phyloP scores from a whole-genome alignment of 2,888 invertebrate species.

The Stramonita haemastoma region DNA sequence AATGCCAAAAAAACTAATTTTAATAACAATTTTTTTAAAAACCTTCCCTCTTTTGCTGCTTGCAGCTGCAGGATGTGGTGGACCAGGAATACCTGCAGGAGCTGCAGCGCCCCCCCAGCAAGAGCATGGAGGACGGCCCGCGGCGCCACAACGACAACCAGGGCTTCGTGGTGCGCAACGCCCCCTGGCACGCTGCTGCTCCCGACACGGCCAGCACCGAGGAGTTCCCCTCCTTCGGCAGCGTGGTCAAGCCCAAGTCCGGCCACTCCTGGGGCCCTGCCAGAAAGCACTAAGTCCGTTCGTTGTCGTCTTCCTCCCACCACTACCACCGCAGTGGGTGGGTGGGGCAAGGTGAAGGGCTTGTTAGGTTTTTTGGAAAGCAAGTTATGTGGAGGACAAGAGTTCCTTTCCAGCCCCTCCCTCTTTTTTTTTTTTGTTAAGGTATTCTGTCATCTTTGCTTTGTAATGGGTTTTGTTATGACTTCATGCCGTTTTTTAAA shows the following conservation, averaged over 20 bases:
- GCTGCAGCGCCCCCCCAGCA: slow-evolving; percentile 72
- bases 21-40: neutral
- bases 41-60: neutral
- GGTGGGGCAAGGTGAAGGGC: neutral
- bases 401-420: too few species aligned
- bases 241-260: slow-evolving; percentile 62
- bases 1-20: neutral
- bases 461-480: too few species aligned
- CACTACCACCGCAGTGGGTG: neutral
- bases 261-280: slow-evolving; percentile 67
- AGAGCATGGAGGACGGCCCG: slow-evolving; percentile 37
- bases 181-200: slow-evolving; percentile 73
- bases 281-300: slow-evolving; percentile 17
- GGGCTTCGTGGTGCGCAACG: slow-evolving; percentile 75
- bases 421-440: too few species aligned
- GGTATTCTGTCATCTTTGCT: too few species aligned
- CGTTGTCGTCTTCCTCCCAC: neutral
- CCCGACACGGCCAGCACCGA: slow-evolving; percentile 76
- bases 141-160: slow-evolving; percentile 6
- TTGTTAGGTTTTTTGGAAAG: neutral
- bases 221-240: slow-evolving; percentile 76
- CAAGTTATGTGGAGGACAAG: too few species aligned
- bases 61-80: slow-evolving; percentile 77
- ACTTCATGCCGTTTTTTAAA: too few species aligned
- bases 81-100: slow-evolving; percentile 74